phyloP scores from a whole-genome alignment of 2,113 vertebrate species.

The Myotis yumanensis region DNA sequence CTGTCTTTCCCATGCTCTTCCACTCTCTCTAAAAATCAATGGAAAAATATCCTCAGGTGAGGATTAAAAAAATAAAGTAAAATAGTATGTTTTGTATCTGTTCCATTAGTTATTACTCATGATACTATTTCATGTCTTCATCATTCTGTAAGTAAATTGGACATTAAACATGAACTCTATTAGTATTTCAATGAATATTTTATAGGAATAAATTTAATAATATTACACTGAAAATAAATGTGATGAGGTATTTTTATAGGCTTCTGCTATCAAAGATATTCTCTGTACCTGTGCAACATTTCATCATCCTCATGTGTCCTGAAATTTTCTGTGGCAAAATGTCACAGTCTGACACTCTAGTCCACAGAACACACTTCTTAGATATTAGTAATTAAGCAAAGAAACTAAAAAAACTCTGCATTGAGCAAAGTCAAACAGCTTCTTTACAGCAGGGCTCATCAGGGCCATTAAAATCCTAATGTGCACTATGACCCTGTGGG shows the following conservation, averaged over 20 bases:
- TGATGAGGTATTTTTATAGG: not conserved
- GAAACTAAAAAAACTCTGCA: not conserved
- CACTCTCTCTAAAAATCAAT: too few species aligned
- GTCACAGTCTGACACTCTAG: not conserved
- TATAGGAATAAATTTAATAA: not conserved
- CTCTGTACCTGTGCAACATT: not conserved
- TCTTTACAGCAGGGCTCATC: not conserved
- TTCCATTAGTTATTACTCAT: not conserved
- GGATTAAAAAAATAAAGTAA: too few species aligned
- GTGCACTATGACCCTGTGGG: not conserved
- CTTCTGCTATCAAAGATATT: not conserved
- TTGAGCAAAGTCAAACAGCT: not conserved
- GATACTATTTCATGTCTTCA: not conserved
- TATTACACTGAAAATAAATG: not conserved
- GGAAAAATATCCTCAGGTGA: too few species aligned
- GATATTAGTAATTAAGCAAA: not conserved
- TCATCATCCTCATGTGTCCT: not conserved
- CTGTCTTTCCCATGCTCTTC: too few species aligned
- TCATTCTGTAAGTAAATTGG: not conserved
- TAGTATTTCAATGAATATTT: not conserved
- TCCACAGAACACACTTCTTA: not conserved
- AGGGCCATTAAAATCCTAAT: not conserved
- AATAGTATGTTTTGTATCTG: not conserved
- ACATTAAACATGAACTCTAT: not conserved
- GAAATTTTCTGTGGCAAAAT: not conserved